phyloP scores from a whole-genome alignment of 1,140 invertebrate genomes.

The Drosophila eugracilis region DNA sequence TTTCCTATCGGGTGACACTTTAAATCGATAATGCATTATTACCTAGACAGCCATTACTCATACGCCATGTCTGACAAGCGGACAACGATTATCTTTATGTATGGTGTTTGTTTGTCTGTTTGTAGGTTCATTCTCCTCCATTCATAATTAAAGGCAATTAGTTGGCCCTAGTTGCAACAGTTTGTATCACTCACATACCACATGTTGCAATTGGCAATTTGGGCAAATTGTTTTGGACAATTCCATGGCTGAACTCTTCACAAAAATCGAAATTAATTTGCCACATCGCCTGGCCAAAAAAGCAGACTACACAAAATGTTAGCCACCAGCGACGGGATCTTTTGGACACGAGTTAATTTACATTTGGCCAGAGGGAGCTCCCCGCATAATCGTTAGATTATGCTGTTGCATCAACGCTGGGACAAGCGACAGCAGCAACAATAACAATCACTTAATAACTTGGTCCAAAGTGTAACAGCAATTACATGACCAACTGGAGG shows the following conservation, averaged over 20 bases:
- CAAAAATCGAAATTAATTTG: conserved; percentile 71
- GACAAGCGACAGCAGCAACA: conserved; percentile 25
- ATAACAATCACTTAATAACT: conserved; percentile 76
- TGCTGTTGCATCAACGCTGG: conserved; percentile 55
- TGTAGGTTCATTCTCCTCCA: neutral
- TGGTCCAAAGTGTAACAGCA: conserved; percentile 71
- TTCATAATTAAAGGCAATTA: conserved; percentile 72
- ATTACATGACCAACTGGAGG: conserved; percentile 60
- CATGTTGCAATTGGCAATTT: conserved; percentile 45
- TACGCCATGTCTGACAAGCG: conserved; percentile 50
- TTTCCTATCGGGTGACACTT: conserved; percentile 49
- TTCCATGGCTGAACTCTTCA: conserved; percentile 5
- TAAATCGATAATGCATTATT: conserved; percentile 72
- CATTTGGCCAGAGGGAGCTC: conserved; percentile 49
- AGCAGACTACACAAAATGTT: conserved; percentile 32
- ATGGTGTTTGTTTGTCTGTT: neutral
- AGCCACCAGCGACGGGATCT: conserved; percentile 2
- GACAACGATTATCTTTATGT: conserved; percentile 25
- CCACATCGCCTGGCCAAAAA: conserved; percentile 22
- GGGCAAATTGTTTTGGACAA: conserved; percentile 34
- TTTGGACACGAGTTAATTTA: conserved; percentile 61
- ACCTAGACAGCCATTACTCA: conserved; percentile 55
- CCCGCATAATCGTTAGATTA: conserved; percentile 73
- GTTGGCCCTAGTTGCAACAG: conserved; percentile 58
- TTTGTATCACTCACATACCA: conserved; percentile 38